These are phyloP conservation scores for Villa cingulata DNA, from an alignment of 2,888 invertebrate species.

Conservation along the genomic window DNA sequence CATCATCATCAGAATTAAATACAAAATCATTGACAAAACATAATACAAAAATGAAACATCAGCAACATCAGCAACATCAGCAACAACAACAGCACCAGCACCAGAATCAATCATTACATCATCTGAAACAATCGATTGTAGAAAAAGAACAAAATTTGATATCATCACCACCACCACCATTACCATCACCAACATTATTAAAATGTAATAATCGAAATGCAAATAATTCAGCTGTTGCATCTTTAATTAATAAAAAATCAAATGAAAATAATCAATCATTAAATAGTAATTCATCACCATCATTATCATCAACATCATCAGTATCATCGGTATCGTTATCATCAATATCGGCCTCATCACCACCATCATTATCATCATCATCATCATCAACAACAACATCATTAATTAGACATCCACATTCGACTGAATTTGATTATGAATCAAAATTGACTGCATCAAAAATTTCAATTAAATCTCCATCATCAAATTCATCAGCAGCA, in stretches of 20 bases:
- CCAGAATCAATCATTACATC: not conserved
- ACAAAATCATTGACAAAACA: constrained; percentile 30
- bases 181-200: too few species aligned
- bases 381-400: not conserved
- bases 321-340: not conserved
- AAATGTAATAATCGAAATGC: too few species aligned
- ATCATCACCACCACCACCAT: not conserved
- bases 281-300: not conserved
- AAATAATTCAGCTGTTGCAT: too few species aligned
- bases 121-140: too few species aligned
- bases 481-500: constrained; percentile 1
- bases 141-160: not conserved
- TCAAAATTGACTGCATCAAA: constrained; percentile 31
- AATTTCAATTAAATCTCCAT: constrained; percentile 25
- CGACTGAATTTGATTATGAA: constrained; percentile 30
- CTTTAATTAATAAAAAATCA: not conserved
- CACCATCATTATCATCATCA: not conserved
- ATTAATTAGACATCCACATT: constrained; percentile 1
- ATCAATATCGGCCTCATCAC: not conserved
- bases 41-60: constrained; percentile 26
- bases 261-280: too few species aligned
- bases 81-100: too few species aligned
- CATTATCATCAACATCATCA: not conserved
- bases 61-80: not conserved
- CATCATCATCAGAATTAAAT: constrained; percentile 21